A percentile compares a stretch with the other conserved stretches of the same genome.
These are phyloP conservation scores for Pharmacophagus antenor DNA, from an alignment of 2,888 invertebrate species.

Conservation along the genomic window DNA sequence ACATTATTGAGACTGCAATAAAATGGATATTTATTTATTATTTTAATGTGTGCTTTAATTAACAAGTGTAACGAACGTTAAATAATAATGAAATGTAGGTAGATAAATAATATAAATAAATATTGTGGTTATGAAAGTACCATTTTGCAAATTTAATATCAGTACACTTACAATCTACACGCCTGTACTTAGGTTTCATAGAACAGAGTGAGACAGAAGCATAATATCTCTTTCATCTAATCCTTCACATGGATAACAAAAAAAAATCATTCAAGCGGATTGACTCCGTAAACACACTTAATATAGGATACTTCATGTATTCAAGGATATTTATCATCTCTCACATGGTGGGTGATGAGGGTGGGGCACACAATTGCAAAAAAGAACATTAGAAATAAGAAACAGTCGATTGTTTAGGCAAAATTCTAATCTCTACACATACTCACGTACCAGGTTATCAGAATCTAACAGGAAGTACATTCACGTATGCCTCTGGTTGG, in stretches of 20 bases:
- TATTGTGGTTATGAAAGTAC: too few species aligned
- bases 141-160: background rate
- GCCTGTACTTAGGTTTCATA: background rate
- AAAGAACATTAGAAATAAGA: conserved; percentile 66
- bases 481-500: conserved; percentile 67
- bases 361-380: background rate
- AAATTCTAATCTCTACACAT: conserved; percentile 81
- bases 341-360: too few species aligned
- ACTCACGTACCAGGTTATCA: conserved; percentile 73
- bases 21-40: too few species aligned
- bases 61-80: too few species aligned
- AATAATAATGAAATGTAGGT: too few species aligned
- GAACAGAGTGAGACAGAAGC: conserved; percentile 10
- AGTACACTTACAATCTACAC: background rate
- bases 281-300: too few species aligned
- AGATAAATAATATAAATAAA: too few species aligned
- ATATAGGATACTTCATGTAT: too few species aligned
- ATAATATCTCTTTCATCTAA: conserved; percentile 24
- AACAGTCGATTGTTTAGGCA: conserved; percentile 71
- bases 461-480: conserved; percentile 56
- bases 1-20: too few species aligned
- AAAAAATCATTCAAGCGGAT: too few species aligned
- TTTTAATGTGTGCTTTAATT: too few species aligned
- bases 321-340: too few species aligned
- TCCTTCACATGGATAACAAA: background rate